Base-by-base conservation (phyloP, 2,888 invertebrate species). In the Kryphioiulus occultus region DNA sequence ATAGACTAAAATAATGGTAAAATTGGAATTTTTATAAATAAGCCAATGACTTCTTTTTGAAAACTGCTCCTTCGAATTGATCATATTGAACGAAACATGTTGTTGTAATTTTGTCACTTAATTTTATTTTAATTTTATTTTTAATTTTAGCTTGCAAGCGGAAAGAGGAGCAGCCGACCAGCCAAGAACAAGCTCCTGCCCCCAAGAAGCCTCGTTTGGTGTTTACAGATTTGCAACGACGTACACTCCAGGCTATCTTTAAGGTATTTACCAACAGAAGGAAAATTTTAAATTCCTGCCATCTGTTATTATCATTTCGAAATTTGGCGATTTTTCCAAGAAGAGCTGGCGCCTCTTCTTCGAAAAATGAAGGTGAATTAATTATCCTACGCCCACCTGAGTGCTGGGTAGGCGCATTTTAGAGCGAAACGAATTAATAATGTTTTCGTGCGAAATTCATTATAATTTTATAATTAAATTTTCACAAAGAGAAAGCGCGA, bases 171-270 rank as follows among this genome's bases (percentile, higher is more conserved):
- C 87, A 85, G 93, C 94, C 94, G 93, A 94, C 93, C 93, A 94
- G 93, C 92, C 94, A 94, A 92, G 97, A 97, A 93, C 93, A 93
- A 90, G 91, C 92, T 87, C 91, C 96, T 94, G 96, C 97, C 91
- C 98, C 98, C 93, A 99, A 99, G 95, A 99, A 99, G 93, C 99
- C 99, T 90, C 97, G 99, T 92, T 95, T 99, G 93, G 99, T 99
- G 93, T 99, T 99, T 95, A 99, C 99, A 92, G 99, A 99, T 94
- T 97, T 99, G 92, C 99, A 99, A 94, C 96, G 99, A 93, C 96
- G 99, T 94, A 99, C 99, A 92, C 96, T 99, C 93, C 99, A 99
- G 95, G 99, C 99, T 94, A 99, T 99, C 95, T 99, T 99, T 95
- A 99, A 99, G 95, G 97, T 97, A 93, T 89, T 17, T 84, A 22